Conservation (phyloP, 2,113 vertebrate genomes). For the Zapornia atra region DNA sequence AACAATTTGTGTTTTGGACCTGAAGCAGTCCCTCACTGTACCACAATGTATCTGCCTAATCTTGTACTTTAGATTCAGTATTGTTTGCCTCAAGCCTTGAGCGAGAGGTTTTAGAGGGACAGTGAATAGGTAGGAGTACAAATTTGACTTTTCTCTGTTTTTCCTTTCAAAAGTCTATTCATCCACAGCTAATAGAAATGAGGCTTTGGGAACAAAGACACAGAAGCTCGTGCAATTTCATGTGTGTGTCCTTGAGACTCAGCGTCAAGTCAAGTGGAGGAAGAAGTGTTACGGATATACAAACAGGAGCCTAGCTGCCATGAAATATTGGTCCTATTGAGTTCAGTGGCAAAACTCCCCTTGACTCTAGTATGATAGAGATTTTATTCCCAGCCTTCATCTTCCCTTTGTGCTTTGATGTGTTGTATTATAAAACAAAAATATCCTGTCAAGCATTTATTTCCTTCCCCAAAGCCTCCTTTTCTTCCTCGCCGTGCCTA, state of each 20-base stretch:
- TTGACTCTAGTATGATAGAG: neutral
- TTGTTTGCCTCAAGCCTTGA: neutral
- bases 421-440: neutral
- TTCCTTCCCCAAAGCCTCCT: neutral
- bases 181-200: neutral
- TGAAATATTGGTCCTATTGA: neutral
- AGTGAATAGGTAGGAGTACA: neutral
- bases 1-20: conserved; percentile 1
- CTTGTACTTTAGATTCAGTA: neutral
- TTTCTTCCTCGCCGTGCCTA: neutral
- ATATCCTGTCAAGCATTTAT: neutral
- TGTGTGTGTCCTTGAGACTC: neutral
- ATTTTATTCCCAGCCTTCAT: neutral
- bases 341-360: neutral
- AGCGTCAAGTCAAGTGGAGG: neutral
- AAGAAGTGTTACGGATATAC: neutral
- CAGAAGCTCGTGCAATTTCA: neutral
- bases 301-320: neutral
- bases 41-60: neutral
- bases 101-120: neutral
- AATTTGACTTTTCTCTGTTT: neutral
- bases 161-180: conserved; percentile 25
- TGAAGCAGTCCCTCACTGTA: neutral
- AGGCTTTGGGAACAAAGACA: neutral
- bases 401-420: neutral